Conservation (phyloP, 2,797 vertebrate genomes). For the Smutsia gigantea region DNA sequence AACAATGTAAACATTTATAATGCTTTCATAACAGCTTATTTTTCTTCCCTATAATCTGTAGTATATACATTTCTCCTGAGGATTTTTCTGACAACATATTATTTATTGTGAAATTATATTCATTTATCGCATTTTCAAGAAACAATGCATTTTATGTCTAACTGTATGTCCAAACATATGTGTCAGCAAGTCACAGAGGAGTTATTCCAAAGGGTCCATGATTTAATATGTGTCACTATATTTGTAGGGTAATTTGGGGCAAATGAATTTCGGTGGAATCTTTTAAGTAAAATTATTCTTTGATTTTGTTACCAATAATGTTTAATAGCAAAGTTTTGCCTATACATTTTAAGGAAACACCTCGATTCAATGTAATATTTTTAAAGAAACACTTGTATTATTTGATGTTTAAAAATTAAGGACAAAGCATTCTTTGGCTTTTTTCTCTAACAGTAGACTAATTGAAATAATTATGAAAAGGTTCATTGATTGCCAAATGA, state of each 20-base stretch:
- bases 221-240: neutral
- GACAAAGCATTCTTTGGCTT: neutral
- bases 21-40: slow-evolving; percentile 38
- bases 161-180: neutral
- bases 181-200: neutral
- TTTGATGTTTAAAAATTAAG: neutral
- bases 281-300: slow-evolving; percentile 1
- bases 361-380: neutral
- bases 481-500: neutral
- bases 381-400: neutral
- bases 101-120: slow-evolving; percentile 57
- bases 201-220: neutral
- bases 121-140: slow-evolving; percentile 64
- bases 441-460: neutral
- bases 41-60: slow-evolving; percentile 36
- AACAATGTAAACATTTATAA: slow-evolving; percentile 19
- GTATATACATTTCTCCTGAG: slow-evolving; percentile 1
- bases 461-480: neutral
- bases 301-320: neutral
- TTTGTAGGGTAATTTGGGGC: neutral
- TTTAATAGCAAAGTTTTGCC: neutral
- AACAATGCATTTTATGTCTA: slow-evolving; percentile 21
- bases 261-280: neutral
- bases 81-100: neutral
- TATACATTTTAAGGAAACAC: neutral